Conservation (phyloP, 1,140 invertebrate species). For the Drosophila bifasciata region DNA sequence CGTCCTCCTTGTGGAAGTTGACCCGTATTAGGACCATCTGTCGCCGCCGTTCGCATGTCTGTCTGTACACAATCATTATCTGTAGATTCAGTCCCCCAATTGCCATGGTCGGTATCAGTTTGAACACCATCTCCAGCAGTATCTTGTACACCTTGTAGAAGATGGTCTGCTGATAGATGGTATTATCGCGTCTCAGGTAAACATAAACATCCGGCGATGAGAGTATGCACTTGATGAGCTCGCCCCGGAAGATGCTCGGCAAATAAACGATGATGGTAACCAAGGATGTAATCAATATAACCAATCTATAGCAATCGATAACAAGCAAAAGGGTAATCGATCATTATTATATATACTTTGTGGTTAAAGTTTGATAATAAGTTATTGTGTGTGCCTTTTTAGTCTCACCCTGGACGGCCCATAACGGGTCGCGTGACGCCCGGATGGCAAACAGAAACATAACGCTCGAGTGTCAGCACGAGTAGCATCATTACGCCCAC, state of each 20-base stretch:
- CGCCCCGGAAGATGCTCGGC: slow-evolving; percentile 87
- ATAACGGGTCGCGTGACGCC: slow-evolving; percentile 86
- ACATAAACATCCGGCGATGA: slow-evolving; percentile 84
- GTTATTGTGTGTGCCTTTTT: no score
- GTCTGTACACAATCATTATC: slow-evolving; percentile 89
- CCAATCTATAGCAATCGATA: slow-evolving; percentile 83
- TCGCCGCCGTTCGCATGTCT: slow-evolving; percentile 87
- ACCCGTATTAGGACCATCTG: slow-evolving; percentile 87
- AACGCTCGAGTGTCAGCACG: slow-evolving; percentile 91
- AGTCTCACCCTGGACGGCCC: slow-evolving; percentile 86
- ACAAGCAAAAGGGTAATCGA: no score
- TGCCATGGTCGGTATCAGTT: slow-evolving; percentile 88
- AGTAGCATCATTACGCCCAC: slow-evolving; percentile 91
- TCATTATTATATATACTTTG: no score
- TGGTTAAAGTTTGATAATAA: no score
- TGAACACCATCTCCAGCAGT: slow-evolving; percentile 88
- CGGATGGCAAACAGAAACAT: slow-evolving; percentile 92
- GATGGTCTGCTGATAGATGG: slow-evolving; percentile 85
- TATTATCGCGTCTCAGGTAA: slow-evolving; percentile 86
- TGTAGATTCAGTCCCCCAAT: slow-evolving; percentile 88
- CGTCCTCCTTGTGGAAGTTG: slow-evolving; percentile 85
- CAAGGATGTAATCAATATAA: slow-evolving; percentile 87
- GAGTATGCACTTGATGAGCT: slow-evolving; percentile 86
- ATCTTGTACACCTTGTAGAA: slow-evolving; percentile 88
- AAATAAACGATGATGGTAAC: slow-evolving; percentile 88